These are phyloP conservation scores for Palythoa heliodiscus DNA, from an alignment of 92 coral and sea anemone species.

Conservation along the genomic window DNA sequence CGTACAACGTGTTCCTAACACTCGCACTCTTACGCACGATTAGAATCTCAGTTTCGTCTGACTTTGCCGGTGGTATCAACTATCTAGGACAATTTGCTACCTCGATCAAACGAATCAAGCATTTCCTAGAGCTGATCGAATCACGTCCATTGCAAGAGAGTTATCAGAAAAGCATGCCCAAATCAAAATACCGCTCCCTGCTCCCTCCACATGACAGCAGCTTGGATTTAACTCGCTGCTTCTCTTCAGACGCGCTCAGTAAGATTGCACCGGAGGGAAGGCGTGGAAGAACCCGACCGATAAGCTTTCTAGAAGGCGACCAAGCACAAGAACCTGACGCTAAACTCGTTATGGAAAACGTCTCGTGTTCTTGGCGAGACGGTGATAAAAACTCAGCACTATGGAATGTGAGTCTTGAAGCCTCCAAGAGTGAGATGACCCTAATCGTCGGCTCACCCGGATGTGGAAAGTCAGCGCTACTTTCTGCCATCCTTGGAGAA, in stretches of 20 bases:
- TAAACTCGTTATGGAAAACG: slow-evolving; percentile 46
- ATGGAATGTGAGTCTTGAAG: slow-evolving; percentile 61
- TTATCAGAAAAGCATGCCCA: slow-evolving; percentile 58
- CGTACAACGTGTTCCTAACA: slow-evolving; percentile 79
- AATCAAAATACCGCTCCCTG: slow-evolving; percentile 67
- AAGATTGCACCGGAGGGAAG: slow-evolving; percentile 60
- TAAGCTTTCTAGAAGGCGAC: slow-evolving; percentile 40
- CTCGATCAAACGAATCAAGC: slow-evolving; percentile 68
- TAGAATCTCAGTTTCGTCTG: slow-evolving; percentile 78
- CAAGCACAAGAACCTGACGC: slow-evolving; percentile 40
- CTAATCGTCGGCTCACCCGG: slow-evolving; percentile 83
- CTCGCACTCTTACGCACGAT: slow-evolving; percentile 75
- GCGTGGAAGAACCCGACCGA: slow-evolving; percentile 41
- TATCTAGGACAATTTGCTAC: slow-evolving; percentile 66
- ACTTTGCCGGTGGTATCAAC: slow-evolving; percentile 77
- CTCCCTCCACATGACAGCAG: slow-evolving; percentile 72
- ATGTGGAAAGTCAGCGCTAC: slow-evolving; percentile 82
- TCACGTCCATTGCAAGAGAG: slow-evolving; percentile 53
- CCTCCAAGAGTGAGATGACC: slow-evolving; percentile 74
- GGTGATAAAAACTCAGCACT: slow-evolving; percentile 63
- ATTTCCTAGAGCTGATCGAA: slow-evolving; percentile 75
- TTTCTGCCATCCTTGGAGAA: slow-evolving; percentile 79
- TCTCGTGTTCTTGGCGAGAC: slow-evolving; percentile 82
- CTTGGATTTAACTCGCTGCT: slow-evolving; percentile 63
- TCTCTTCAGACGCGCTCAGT: slow-evolving; percentile 70